These are phyloP conservation scores for Drosophila tristis DNA, from an alignment of 1,140 invertebrate species.

Conservation along the genomic window DNA sequence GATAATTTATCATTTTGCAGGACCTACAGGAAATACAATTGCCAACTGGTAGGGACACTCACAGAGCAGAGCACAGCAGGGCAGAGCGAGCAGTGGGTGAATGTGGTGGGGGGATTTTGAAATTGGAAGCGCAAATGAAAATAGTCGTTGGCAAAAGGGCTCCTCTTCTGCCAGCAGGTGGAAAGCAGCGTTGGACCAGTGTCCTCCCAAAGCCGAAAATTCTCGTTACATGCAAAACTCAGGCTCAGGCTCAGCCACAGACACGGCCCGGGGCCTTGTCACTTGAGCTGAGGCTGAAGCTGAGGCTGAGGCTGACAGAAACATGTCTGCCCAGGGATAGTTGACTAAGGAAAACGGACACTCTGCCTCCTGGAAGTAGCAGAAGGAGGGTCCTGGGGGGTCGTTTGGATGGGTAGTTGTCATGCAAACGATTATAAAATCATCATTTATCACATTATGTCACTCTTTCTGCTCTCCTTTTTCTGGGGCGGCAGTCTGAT, in stretches of 20 bases:
- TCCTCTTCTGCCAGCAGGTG: slow-evolving; percentile 30
- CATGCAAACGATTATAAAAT: slow-evolving; percentile 81
- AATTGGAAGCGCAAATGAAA: slow-evolving; percentile 56
- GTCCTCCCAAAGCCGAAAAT: slow-evolving; percentile 39
- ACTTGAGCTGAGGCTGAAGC: slow-evolving; percentile 37
- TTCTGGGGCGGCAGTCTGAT: slow-evolving; percentile 57
- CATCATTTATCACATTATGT: slow-evolving; percentile 82
- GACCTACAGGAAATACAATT: slow-evolving; percentile 39
- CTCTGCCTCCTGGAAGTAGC: slow-evolving; percentile 19
- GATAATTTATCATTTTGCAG: slow-evolving; percentile 75
- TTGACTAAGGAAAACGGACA: slow-evolving; percentile 50
- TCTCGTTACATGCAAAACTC: slow-evolving; percentile 47
- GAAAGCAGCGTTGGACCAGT: slow-evolving; percentile 11
- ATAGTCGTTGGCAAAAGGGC: slow-evolving; percentile 42
- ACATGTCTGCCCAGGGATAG: slow-evolving; percentile 61
- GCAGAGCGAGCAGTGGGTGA: neutral
- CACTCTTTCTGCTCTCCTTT: slow-evolving; percentile 18
- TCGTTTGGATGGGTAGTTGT: slow-evolving; percentile 39
- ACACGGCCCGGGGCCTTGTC: slow-evolving; percentile 33
- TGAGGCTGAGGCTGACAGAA: slow-evolving; percentile 47
- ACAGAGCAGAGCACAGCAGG: neutral
- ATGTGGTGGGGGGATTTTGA: slow-evolving; percentile 27
- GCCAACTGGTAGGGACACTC: slow-evolving; percentile 1
- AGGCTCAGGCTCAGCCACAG: slow-evolving; percentile 31
- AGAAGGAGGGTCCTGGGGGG: neutral